Evolutionary conservation across 2,888 invertebrate species (phyloP), one percentile per base, ranked within the genome.

Genomic region (Chloromyia formosa): DNA sequence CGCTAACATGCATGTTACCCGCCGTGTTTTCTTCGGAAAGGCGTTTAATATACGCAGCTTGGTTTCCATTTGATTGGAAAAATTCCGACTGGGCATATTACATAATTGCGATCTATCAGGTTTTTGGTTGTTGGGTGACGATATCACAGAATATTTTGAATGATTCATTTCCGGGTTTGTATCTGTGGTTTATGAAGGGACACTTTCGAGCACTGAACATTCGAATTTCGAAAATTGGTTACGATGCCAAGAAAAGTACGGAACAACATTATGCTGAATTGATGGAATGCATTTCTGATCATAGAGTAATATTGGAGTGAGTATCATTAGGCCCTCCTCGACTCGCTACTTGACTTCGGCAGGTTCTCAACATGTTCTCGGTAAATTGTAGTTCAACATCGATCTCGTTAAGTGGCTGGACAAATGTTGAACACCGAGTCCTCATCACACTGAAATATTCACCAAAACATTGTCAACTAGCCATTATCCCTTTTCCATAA

Each of bases 1-100:
- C 54, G 20, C 12, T 20, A 4, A 49, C 35, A 10, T 66, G 49
- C 22, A 20, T 16, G 18, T 14, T 74, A 9, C 62, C 53, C 3
- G 64, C 27, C 1, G 10, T 74, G 3, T 53, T 74, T 54, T 35
- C 64, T 9, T 5, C 16, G 18, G n/a, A 54, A 14, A 20, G 73
- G 16, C 23, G 20, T 12, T 16, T 74, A 1, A 4, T 75, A 4
- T 75, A 64, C 42, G 35, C 72, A 14, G 72, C 75, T 12, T 75
- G 75, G 75, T 75, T 75, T 75, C 75, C 75, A 5, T 72, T 62
- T 10, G 64, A 75, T 45, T 72, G 72, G 72, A 10, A 22, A 18
- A n/a, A 53, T 18, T 56, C 62, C 9, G n/a, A n/a, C 14, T 22
- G 14, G 1, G 42, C 20, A 27, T 75, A 56, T 18, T 40, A 14